These are phyloP conservation scores for Connochaetes taurinus DNA, from an alignment of 2,113 vertebrate species.

Conservation along the genomic window DNA sequence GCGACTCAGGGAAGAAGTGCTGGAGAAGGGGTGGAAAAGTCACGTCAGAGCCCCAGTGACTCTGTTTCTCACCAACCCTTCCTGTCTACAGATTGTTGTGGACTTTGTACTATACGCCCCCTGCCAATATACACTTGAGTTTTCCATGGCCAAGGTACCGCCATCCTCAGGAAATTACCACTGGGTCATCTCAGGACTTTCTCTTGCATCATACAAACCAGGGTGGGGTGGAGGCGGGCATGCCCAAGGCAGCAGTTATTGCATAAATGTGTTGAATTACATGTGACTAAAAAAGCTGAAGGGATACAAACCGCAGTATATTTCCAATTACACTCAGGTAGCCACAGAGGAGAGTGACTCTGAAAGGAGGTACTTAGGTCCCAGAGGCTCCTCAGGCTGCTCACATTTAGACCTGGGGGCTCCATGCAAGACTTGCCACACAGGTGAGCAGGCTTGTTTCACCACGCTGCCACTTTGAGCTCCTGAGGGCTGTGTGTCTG, in stretches of 20 bases:
- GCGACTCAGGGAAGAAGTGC: background rate
- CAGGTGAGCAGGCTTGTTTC: background rate
- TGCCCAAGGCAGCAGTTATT: background rate
- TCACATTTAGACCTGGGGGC: background rate
- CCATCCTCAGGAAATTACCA: fast-evolving
- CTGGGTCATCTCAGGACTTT: background rate
- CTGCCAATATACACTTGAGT: background rate
- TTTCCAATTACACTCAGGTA: background rate
- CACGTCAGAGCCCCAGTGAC: background rate
- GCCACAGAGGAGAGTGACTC: background rate
- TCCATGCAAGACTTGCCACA: background rate
- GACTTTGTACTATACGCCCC: background rate
- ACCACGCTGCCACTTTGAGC: background rate
- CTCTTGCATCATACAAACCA: background rate
- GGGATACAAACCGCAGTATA: background rate
- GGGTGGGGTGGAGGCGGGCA: background rate
- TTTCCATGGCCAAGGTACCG: background rate
- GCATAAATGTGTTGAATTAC: background rate
- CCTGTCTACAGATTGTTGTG: background rate
- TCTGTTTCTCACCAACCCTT: background rate
- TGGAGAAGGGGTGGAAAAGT: background rate
- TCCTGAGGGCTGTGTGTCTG: background rate
- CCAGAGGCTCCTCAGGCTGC: background rate
- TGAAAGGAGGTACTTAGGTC: background rate
- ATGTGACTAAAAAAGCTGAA: background rate